These are phyloP conservation scores for Drosophila bipectinata DNA, from an alignment of 1,140 invertebrate species.

Conservation along the genomic window DNA sequence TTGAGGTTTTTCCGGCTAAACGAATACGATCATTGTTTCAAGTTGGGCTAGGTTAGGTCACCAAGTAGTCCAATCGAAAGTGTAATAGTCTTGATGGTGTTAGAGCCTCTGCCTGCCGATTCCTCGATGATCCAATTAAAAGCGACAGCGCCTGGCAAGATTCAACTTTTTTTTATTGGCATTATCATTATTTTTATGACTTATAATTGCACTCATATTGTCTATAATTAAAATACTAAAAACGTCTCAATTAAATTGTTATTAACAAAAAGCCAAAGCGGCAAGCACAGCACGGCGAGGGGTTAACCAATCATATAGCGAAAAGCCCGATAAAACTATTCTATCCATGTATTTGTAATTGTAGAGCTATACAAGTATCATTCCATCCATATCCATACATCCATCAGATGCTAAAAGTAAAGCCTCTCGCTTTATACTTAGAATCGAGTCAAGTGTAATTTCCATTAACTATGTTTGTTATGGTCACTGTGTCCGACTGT, in stretches of 20 bases:
- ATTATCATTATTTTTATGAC: conserved; percentile 80
- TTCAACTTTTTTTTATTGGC: conserved; percentile 70
- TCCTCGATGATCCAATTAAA: conserved; percentile 60
- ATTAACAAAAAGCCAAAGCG: conserved; percentile 73
- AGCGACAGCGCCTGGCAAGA: conserved; percentile 42
- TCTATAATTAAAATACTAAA: conserved; percentile 79
- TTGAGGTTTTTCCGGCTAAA: conserved; percentile 32
- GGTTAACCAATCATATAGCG: conserved; percentile 42
- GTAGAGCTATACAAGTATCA: conserved; percentile 8
- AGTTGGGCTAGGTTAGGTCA: conserved; percentile 37
- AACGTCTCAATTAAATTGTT: conserved; percentile 81
- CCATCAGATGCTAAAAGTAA: conserved; percentile 57
- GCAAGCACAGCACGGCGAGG: conserved; percentile 33
- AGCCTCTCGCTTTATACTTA: conserved; percentile 44
- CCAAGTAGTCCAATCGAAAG: not conserved
- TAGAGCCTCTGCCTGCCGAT: not conserved
- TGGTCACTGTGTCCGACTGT: conserved; percentile 64
- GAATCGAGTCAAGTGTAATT: conserved; percentile 76
- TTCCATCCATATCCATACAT: not conserved
- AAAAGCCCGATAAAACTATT: conserved; percentile 48
- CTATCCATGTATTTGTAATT: conserved; percentile 17
- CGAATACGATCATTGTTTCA: conserved; percentile 43
- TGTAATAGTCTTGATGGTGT: conserved; percentile 1
- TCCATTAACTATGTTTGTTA: conserved; percentile 75
- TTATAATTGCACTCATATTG: conserved; percentile 78